Conservation (phyloP, 2,113 vertebrate species). For the Scolopax mira region DNA sequence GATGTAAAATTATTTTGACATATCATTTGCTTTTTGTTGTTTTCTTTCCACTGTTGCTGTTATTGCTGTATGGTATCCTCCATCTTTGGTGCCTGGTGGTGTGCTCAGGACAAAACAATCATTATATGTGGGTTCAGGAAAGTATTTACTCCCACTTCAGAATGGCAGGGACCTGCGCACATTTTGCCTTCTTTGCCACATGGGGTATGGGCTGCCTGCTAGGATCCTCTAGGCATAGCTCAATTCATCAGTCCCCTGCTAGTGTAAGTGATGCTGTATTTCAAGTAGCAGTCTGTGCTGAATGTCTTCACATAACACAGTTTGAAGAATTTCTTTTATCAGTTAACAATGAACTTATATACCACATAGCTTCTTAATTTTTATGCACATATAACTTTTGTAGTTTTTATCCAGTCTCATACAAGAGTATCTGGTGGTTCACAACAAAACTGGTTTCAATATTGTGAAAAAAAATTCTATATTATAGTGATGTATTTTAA, state of each 20-base stretch:
- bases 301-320: not conserved
- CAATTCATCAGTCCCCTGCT: conserved; percentile 16
- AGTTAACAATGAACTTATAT: not conserved
- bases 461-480: not conserved
- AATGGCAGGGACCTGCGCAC: not conserved
- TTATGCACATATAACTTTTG: not conserved
- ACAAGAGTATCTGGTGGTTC: not conserved
- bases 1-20: not conserved
- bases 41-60: not conserved
- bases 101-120: not conserved
- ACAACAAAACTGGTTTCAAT: not conserved
- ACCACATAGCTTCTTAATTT: not conserved
- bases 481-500: not conserved
- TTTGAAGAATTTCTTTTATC: not conserved
- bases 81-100: not conserved
- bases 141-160: not conserved
- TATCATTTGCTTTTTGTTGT: not conserved
- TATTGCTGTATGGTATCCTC: not conserved
- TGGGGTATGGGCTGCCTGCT: not conserved
- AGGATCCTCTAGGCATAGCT: not conserved
- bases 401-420: not conserved
- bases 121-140: not conserved
- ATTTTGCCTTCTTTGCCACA: not conserved
- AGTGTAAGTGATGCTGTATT: not conserved
- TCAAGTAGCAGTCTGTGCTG: not conserved